Base-by-base conservation (phyloP, 2,888 invertebrate genomes). In the Drosophila peninsularis region DNA sequence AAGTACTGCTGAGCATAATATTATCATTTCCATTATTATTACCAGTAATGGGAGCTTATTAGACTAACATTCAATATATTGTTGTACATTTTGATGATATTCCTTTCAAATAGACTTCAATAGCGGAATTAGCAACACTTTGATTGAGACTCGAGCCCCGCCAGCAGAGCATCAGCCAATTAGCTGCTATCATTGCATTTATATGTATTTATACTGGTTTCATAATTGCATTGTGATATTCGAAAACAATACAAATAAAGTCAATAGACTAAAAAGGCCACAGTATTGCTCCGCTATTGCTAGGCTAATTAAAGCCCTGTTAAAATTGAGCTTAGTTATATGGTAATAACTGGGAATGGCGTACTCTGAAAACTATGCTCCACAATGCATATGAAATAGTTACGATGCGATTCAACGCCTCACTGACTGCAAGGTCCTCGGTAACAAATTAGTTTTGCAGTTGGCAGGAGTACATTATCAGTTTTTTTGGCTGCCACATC, bases 401-500 rank as follows among this genome's bases (percentile, higher is more conserved):
- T 68, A 60, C 75, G 78, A 68, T 60, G 67, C 58, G 55, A 61
- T 62, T 74, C 74, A 65, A 56, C 65, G 74, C 54, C 71, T 57
- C 71, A 58, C 62, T 55, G 67, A 67, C 66, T 66, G 71, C 75
- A 71, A 75, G 74, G 66, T 60, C 57, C 63, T 74, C 42, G 54
- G 65, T 63, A 74, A 74, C 78, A 78, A 80, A 80, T 80, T 78
- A 76, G 78, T 69, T 69, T 50, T 21, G 68, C 76, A 73, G 70
- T 73, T 75, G 69, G 79, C 65, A 63, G 75, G 66, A 53, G 72
- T 73, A 49, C 62, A 80, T 78, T 80, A 80, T 80, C 80, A 74
- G 27, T 30, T 76, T 76, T 76, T 80, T 80, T 80, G 67, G 71
- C 71, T 62, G 62, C 62, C 75, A 71, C 71, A 75, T 75, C 73